A percentile compares a stretch with the other conserved stretches of the same genome.
These are phyloP conservation scores for Gymnosoma rotundatum DNA, from an alignment of 2,888 invertebrate species.

Conservation along the genomic window DNA sequence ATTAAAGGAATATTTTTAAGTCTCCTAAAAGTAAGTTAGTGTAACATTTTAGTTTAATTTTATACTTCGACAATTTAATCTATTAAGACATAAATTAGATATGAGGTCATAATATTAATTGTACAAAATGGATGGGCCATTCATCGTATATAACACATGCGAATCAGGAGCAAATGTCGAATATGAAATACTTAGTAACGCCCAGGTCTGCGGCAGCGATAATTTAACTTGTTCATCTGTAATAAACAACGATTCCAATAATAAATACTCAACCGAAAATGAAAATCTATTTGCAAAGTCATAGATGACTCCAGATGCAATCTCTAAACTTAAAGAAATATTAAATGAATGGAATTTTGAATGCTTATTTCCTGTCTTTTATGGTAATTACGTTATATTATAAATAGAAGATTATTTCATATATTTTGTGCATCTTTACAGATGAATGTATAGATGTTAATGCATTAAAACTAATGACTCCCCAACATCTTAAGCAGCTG, in stretches of 20 bases:
- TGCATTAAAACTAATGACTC: conserved; percentile 4
- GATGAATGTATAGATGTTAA: conserved; percentile 12
- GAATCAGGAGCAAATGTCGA: background rate
- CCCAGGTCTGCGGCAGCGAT: background rate
- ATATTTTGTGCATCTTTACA: no score
- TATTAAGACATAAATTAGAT: no score
- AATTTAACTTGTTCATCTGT: background rate
- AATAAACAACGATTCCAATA: background rate
- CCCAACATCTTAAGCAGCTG: conserved; percentile 4
- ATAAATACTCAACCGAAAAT: background rate
- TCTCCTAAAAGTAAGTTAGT: no score
- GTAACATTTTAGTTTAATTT: background rate
- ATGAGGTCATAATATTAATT: background rate
- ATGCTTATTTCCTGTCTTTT: background rate
- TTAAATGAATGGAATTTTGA: conserved; percentile 22
- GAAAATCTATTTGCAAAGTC: background rate
- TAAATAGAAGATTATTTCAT: no score
- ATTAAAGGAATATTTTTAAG: conserved; percentile 5
- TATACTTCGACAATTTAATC: background rate
- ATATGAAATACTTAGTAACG: background rate
- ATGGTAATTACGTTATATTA: background rate
- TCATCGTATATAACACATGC: background rate
- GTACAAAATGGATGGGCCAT: background rate
- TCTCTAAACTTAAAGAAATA: background rate
- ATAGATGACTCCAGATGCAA: conserved; percentile 10